A percentile compares a stretch with the other conserved stretches of the same genome.
These are phyloP conservation scores for Poecilus cupreus DNA, from an alignment of 2,888 invertebrate genomes.

Conservation along the genomic window DNA sequence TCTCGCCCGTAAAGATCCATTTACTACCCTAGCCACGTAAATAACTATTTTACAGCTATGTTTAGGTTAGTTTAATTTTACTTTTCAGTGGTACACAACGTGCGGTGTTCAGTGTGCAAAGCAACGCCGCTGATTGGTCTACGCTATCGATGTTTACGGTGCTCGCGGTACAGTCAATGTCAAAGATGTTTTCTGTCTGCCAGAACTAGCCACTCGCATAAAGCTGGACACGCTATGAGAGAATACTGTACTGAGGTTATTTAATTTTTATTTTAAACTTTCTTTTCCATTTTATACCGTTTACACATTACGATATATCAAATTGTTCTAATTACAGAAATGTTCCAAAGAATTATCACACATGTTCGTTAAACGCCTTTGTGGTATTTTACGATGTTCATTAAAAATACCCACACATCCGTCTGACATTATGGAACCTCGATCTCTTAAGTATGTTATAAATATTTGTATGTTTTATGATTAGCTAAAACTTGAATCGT, in stretches of 20 bases:
- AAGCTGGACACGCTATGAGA: slow-evolving; percentile 79
- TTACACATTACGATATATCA: no score
- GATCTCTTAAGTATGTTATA: slow-evolving; percentile 71
- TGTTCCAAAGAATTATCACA: slow-evolving; percentile 63
- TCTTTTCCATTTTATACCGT: no score
- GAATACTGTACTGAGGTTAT: slow-evolving; percentile 77
- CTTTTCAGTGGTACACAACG: slow-evolving; percentile 74
- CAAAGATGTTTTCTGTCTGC: slow-evolving; percentile 82
- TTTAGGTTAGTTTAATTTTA: no score
- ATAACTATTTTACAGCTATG: no score
- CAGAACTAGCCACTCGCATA: slow-evolving; percentile 77
- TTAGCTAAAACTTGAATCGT: background rate
- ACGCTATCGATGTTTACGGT: slow-evolving; percentile 80
- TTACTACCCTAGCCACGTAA: no score
- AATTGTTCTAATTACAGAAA: slow-evolving; percentile 60
- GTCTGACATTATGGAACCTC: slow-evolving; percentile 65
- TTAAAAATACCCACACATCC: slow-evolving; percentile 61
- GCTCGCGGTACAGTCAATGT: slow-evolving; percentile 80
- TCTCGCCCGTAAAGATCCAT: no score
- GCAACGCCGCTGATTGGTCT: slow-evolving; percentile 76
- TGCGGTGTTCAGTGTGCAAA: slow-evolving; percentile 79
- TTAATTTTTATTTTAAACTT: no score
- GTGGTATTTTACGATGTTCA: slow-evolving; percentile 66
- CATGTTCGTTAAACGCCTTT: slow-evolving; percentile 67
- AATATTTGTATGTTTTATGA: no score